Percentiles rank a stretch among this genome's conserved stretches.
These are phyloP conservation scores for Chaetodon trifasciatus DNA, from an alignment of 2,797 vertebrate species.

Conservation along the genomic window DNA sequence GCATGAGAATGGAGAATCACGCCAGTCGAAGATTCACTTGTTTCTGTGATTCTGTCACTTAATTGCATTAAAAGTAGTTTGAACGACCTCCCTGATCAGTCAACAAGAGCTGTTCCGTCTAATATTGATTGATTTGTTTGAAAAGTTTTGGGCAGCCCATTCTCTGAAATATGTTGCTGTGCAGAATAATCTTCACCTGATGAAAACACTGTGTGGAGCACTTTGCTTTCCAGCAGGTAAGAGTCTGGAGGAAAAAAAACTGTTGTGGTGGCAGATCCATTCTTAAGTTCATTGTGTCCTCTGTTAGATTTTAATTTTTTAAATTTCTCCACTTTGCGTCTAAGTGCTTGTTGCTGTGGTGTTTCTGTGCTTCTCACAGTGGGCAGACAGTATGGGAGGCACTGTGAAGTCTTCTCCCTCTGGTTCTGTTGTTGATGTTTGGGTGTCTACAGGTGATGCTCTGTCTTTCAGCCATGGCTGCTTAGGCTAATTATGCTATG, in stretches of 20 bases:
- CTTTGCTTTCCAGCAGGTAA: background rate
- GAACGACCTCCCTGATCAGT: background rate
- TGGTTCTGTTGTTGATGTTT: background rate
- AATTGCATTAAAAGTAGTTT: slow-evolving; percentile 2
- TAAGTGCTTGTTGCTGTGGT: background rate
- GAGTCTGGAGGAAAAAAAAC: background rate
- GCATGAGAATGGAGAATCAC: slow-evolving; percentile 3
- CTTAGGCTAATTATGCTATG: background rate
- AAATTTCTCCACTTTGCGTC: background rate
- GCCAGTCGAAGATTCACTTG: background rate
- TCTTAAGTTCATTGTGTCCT: background rate
- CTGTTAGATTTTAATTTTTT: background rate
- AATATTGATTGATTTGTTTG: background rate
- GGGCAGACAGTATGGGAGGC: background rate
- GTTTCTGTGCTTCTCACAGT: background rate
- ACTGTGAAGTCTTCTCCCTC: background rate
- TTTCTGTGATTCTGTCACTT: slow-evolving; percentile 4
- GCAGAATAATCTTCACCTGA: background rate
- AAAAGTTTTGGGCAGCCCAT: background rate
- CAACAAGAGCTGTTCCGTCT: background rate
- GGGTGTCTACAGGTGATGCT: background rate
- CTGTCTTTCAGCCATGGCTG: background rate
- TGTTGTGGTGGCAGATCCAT: too few relatives aligned
- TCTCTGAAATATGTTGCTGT: background rate
- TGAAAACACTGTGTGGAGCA: background rate